Conservation (phyloP, 2,888 invertebrate genomes). For the Andrena marginata region DNA sequence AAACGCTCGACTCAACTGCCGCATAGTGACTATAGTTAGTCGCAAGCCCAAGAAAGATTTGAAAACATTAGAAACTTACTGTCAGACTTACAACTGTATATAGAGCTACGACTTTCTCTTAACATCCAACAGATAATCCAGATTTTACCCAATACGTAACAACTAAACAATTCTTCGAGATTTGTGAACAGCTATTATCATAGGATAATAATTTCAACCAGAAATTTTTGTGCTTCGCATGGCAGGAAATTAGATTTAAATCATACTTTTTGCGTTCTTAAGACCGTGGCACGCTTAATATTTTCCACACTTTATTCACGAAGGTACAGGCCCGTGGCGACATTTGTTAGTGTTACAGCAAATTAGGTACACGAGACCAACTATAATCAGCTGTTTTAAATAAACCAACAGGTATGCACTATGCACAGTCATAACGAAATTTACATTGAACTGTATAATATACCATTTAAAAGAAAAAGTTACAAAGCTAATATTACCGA, state of each 20-base stretch:
- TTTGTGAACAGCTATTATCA: neutral
- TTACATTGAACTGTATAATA: neutral
- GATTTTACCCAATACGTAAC: neutral
- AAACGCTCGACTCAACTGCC: neutral
- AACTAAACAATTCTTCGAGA: neutral
- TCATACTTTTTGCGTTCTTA: too few relatives aligned
- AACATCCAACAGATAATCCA: neutral
- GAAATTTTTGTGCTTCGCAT: too few relatives aligned
- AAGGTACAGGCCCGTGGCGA: constrained; percentile 22
- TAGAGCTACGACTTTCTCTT: neutral
- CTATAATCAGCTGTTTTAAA: neutral
- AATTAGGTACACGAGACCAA: neutral
- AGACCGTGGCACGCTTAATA: neutral
- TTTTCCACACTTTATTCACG: neutral
- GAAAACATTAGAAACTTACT: neutral
- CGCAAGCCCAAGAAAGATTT: neutral
- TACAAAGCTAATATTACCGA: neutral
- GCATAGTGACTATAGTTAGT: neutral
- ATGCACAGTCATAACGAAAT: neutral
- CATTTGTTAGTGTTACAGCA: constrained; percentile 23
- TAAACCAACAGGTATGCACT: neutral
- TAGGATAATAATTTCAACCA: too few relatives aligned
- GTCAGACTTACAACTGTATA: neutral
- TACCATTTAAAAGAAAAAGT: neutral
- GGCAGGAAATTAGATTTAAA: neutral